Evolutionary conservation across 2,888 invertebrate genomes (phyloP).

Genomic region (Noctua fimbriata): DNA sequence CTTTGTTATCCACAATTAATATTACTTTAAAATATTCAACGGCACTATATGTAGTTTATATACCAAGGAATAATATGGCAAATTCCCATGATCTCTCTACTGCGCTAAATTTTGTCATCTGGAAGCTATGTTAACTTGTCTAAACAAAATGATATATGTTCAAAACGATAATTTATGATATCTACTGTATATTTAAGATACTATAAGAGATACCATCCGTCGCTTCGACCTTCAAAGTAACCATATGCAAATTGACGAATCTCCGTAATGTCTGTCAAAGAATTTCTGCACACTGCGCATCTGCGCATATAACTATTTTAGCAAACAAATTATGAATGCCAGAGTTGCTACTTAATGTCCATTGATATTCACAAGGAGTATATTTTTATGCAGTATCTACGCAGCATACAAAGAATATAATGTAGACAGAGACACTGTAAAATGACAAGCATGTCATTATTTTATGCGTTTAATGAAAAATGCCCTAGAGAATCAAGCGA

Average conservation of each 20-base stretch:
- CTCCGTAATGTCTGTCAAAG: constrained; percentile 29
- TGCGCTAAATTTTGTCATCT: background rate
- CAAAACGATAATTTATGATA: constrained; percentile 2
- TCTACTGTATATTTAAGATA: background rate
- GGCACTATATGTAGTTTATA: background rate
- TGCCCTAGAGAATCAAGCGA: background rate
- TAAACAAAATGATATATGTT: background rate
- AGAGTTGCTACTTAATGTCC: constrained; percentile 48
- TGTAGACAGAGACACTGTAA: constrained; percentile 26
- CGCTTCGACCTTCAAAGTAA: constrained; percentile 41
- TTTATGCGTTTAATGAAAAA: constrained; percentile 2
- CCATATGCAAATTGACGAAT: constrained; percentile 54
- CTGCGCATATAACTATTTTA: constrained; percentile 55
- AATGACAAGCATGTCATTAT: background rate
- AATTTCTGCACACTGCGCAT: constrained; percentile 52
- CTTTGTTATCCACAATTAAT: background rate
- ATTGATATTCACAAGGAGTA: constrained; percentile 61
- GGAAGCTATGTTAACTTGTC: background rate
- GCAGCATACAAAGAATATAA: constrained; percentile 47
- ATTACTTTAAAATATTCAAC: background rate
- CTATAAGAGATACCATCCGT: background rate
- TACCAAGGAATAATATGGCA: background rate
- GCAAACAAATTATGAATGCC: constrained; percentile 61
- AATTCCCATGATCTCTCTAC: background rate
- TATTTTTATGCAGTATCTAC: constrained; percentile 43